Evolutionary conservation across 2,888 invertebrate species (phyloP).

Genomic region (Ichneumon xanthorius): DNA sequence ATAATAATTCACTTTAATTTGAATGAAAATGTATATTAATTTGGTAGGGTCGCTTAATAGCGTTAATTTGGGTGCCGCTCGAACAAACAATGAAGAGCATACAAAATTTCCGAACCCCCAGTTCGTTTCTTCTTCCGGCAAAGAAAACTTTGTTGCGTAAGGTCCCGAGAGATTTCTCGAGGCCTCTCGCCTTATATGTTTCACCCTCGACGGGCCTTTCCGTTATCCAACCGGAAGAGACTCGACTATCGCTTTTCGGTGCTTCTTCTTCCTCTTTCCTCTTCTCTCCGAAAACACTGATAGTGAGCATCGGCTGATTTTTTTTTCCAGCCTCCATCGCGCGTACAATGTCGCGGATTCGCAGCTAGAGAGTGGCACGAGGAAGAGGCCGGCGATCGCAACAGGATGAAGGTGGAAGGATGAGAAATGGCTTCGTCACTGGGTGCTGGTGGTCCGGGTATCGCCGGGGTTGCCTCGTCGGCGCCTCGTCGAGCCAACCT

Average conservation of each 20-base stretch:
- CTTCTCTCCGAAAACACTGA: neutral
- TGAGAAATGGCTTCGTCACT: conserved; percentile 79
- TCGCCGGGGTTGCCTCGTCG: conserved; percentile 75
- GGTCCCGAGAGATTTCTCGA: too few species aligned
- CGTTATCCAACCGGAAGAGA: too few species aligned
- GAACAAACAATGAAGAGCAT: conserved; percentile 14
- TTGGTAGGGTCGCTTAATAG: too few species aligned
- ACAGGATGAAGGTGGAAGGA: conserved; percentile 63
- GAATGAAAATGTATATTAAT: too few species aligned
- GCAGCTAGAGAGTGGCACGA: neutral
- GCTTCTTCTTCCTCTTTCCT: neutral
- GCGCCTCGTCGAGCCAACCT: conserved; percentile 85
- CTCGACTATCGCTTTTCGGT: neutral
- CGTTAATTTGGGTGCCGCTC: neutral
- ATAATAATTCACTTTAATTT: too few species aligned
- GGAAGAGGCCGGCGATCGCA: neutral
- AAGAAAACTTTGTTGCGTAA: too few species aligned
- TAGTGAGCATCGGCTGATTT: neutral
- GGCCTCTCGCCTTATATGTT: too few species aligned
- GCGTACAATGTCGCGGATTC: neutral
- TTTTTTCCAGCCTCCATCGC: neutral
- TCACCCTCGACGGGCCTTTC: too few species aligned
- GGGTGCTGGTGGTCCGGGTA: conserved; percentile 77
- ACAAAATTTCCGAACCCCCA: too few species aligned
- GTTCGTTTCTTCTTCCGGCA: too few species aligned